Evolutionary conservation across 35 echinoderm and acorn worm species (phyloP).

Genomic region (Chiridota heheva): DNA sequence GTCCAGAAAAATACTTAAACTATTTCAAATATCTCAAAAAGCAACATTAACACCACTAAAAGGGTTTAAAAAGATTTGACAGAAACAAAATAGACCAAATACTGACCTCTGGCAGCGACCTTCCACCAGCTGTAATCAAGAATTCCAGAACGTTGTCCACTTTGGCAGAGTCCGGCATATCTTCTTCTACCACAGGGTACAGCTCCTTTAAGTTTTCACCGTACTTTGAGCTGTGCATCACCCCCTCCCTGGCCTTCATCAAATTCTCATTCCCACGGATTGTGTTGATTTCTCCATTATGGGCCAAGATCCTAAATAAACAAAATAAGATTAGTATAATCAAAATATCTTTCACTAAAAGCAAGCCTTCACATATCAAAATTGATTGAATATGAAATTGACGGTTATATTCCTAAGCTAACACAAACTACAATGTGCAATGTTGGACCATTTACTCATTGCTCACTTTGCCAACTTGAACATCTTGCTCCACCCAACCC

Average conservation of each 20-base stretch:
- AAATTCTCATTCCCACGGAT: slow-evolving; percentile 92
- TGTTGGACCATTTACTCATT: no score
- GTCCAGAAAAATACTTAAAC: no score
- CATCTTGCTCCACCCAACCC: no score
- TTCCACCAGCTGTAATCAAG: slow-evolving; percentile 87
- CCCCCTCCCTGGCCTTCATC: slow-evolving; percentile 89
- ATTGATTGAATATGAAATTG: no score
- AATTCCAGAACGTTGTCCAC: slow-evolving; percentile 97
- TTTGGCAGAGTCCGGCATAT: slow-evolving; percentile 77
- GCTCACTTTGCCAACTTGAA: no score
- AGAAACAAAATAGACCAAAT: no score
- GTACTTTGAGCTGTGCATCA: slow-evolving; percentile 80
- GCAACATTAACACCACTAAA: no score
- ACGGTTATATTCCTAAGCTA: no score
- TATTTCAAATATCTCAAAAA: no score
- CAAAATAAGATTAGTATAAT: neutral
- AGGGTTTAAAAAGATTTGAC: no score
- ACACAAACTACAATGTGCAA: no score
- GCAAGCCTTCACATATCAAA: neutral
- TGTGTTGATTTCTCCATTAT: slow-evolving; percentile 97
- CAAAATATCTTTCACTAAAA: neutral
- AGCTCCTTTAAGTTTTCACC: slow-evolving; percentile 87
- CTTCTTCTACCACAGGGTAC: slow-evolving; percentile 91
- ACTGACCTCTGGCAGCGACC: slow-evolving; percentile 91
- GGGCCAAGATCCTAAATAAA: slow-evolving; percentile 80